Conservation (phyloP, 2,888 invertebrate genomes). For the Drosophila recens region DNA sequence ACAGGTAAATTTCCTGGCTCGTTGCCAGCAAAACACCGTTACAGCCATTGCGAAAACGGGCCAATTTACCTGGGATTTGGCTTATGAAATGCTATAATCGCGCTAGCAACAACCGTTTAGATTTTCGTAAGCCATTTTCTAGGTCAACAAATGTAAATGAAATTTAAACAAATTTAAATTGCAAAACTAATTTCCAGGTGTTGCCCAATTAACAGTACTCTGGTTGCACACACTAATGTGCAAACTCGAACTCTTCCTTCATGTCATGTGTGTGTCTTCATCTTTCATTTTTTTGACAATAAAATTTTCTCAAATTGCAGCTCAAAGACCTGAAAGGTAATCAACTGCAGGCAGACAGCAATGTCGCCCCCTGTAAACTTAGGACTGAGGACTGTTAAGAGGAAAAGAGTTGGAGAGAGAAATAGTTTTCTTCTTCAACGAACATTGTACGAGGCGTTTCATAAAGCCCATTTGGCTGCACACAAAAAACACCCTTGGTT, state of each 20-base stretch:
- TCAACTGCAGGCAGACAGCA: conserved; percentile 39
- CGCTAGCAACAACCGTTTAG: conserved; percentile 16
- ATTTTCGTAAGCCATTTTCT: conserved; percentile 56
- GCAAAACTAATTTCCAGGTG: conserved; percentile 33
- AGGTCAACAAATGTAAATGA: conserved; percentile 53
- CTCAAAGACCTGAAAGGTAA: conserved; percentile 52
- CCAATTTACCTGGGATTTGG: conserved; percentile 52
- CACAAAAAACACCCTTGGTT: conserved; percentile 65
- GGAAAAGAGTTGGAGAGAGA: conserved; percentile 1
- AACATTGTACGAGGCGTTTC: conserved; percentile 23
- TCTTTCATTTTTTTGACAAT: conserved; percentile 69
- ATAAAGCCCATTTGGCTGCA: conserved; percentile 52
- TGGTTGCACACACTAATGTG: conserved; percentile 60
- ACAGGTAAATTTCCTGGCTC: conserved; percentile 65
- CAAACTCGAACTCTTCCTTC: conserved; percentile 44
- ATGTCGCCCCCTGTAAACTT: neutral
- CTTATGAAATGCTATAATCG: conserved; percentile 45
- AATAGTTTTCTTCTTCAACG: conserved; percentile 14
- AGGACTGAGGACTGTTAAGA: neutral
- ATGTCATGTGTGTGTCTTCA: conserved; percentile 27
- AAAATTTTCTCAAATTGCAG: conserved; percentile 71
- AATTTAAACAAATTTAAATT: conserved; percentile 29
- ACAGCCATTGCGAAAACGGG: conserved; percentile 52
- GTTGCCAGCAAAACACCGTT: conserved; percentile 49
- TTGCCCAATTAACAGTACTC: conserved; percentile 30